phyloP scores from a whole-genome alignment of 2,888 invertebrate species.

The Chironomus riparius region DNA sequence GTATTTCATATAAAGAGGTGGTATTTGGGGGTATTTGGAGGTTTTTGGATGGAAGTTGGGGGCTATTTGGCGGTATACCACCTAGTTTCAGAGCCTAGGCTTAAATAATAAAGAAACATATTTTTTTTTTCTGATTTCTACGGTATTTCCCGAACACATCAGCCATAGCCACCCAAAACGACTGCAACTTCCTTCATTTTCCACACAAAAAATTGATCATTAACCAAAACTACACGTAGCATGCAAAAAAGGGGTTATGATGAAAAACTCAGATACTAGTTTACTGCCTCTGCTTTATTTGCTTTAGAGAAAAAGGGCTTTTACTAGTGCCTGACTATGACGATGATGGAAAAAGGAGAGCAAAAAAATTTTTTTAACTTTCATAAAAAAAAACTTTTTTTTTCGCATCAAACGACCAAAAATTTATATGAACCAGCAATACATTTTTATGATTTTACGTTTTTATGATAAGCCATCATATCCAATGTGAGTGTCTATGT shows the following conservation, averaged over 20 bases:
- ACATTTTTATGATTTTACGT: constrained; percentile 14
- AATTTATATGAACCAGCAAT: not conserved
- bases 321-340: not conserved
- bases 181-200: too few relatives aligned
- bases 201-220: not conserved
- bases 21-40: too few relatives aligned
- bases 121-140: too few relatives aligned
- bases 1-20: too few relatives aligned
- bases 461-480: constrained; percentile 19
- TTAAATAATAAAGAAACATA: too few relatives aligned
- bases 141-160: too few relatives aligned
- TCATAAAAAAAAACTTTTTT: not conserved
- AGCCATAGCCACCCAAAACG: too few relatives aligned
- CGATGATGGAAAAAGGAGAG: not conserved
- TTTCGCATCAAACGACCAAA: not conserved
- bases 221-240: constrained; percentile 9
- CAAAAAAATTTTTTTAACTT: not conserved
- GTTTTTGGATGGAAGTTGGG: too few relatives aligned
- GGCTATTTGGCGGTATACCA: too few relatives aligned
- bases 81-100: too few relatives aligned
- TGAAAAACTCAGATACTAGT: constrained; percentile 14
- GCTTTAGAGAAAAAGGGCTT: not conserved
- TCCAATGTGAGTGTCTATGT: not conserved
- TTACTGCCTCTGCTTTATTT: not conserved
- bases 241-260: constrained; percentile 14